These are phyloP conservation scores for Leucoraja ocellata DNA, from an alignment of 2,797 vertebrate species.

Conservation along the genomic window DNA sequence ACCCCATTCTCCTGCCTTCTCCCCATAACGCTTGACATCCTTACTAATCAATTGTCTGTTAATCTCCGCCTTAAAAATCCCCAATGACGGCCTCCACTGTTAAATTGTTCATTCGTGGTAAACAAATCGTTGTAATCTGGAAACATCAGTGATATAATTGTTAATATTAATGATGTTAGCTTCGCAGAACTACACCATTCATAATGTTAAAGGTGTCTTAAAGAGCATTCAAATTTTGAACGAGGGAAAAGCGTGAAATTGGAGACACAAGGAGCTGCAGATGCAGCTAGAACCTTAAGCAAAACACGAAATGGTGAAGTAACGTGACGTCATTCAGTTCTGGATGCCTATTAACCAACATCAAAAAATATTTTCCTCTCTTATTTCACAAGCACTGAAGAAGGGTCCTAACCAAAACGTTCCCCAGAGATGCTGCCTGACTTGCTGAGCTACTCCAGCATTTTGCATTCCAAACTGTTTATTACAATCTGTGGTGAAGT, in stretches of 20 bases:
- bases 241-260: background rate
- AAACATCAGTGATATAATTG: background rate
- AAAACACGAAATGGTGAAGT: background rate
- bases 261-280: too few species aligned
- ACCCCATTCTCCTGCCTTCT: too few species aligned
- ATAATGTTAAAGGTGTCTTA: background rate
- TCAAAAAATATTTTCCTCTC: background rate
- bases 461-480: background rate
- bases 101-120: background rate
- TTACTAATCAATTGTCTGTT: too few species aligned
- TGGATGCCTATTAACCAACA: background rate
- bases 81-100: too few species aligned
- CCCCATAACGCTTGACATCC: too few species aligned
- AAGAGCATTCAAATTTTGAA: background rate
- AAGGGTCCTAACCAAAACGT: too few species aligned
- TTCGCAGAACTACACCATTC: constrained; percentile 10
- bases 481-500: background rate
- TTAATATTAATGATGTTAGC: background rate
- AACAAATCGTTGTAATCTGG: background rate
- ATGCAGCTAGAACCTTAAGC: too few species aligned
- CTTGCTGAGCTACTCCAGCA: too few species aligned
- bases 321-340: background rate
- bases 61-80: too few species aligned
- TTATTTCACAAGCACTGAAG: background rate
- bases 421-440: too few species aligned